These are phyloP conservation scores for Cololabis saira DNA, from an alignment of 2,113 vertebrate species.

Conservation along the genomic window DNA sequence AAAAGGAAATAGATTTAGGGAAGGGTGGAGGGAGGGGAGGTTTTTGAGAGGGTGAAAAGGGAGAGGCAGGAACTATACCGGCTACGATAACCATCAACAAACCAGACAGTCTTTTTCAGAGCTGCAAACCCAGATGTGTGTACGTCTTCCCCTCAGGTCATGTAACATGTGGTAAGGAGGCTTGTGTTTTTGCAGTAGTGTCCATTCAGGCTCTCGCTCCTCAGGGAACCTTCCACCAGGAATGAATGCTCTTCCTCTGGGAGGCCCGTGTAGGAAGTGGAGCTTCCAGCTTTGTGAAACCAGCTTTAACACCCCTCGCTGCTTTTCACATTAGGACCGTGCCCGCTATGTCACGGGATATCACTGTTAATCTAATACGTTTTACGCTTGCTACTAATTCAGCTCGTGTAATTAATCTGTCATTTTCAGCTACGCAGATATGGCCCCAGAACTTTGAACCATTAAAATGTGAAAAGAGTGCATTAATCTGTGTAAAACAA, in stretches of 20 bases:
- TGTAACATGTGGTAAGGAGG: conserved; percentile 65
- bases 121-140: conserved; percentile 69
- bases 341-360: conserved; percentile 32
- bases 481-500: too few relatives aligned
- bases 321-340: conserved; percentile 68
- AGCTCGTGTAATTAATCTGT: conserved; percentile 17
- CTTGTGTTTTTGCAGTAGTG: conserved; percentile 52
- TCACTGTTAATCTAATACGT: conserved; percentile 42
- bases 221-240: conserved; percentile 64
- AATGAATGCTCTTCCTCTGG: conserved; percentile 74
- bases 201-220: conserved; percentile 56
- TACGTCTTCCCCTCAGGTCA: conserved; percentile 57
- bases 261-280: conserved; percentile 67
- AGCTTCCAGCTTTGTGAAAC: conserved; percentile 60
- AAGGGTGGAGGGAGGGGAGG: not conserved
- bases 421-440: not conserved
- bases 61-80: conserved; percentile 52
- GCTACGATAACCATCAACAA: conserved; percentile 68
- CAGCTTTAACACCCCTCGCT: conserved; percentile 57
- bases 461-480: too few relatives aligned
- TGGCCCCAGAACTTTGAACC: too few relatives aligned
- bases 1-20: conserved; percentile 29
- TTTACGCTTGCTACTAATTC: conserved; percentile 36
- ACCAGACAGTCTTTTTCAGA: conserved; percentile 48
- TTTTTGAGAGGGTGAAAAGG: not conserved